Conservation (phyloP, 1,140 invertebrate species). For the Papilio machaon region DNA sequence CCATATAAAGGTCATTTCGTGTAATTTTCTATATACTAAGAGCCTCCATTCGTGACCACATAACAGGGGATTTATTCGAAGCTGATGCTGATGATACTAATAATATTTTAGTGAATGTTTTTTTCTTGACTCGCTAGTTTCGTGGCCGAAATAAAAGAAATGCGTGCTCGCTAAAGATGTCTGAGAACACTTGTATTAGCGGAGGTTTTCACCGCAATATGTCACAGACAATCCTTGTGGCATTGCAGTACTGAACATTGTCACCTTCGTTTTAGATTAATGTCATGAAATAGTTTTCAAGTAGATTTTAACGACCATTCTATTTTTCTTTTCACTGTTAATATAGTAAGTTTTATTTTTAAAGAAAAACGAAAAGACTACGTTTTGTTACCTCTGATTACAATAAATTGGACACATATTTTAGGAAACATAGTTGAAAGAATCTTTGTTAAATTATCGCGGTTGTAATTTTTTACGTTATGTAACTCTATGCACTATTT, state of each 20-base stretch:
- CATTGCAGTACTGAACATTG: conserved; percentile 43
- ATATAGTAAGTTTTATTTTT: neutral
- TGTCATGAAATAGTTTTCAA: conserved; percentile 23
- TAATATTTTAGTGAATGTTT: neutral
- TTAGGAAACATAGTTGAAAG: too few relatives aligned
- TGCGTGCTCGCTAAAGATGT: conserved; percentile 53
- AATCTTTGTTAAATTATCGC: too few relatives aligned
- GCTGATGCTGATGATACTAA: neutral
- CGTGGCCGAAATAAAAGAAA: conserved; percentile 44
- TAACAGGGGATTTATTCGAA: too few relatives aligned
- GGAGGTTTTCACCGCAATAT: conserved; percentile 61
- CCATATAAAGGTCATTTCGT: neutral
- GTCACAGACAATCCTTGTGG: conserved; percentile 67
- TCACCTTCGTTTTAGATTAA: conserved; percentile 32
- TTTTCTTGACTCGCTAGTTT: conserved; percentile 39
- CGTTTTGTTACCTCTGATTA: too few relatives aligned
- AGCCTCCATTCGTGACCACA: too few relatives aligned
- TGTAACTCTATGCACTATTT: too few relatives aligned
- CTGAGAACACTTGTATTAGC: conserved; percentile 56
- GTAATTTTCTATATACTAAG: neutral
- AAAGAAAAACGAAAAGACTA: neutral
- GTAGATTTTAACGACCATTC: conserved; percentile 22
- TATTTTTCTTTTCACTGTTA: neutral
- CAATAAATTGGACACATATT: too few relatives aligned
- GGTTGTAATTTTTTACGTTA: too few relatives aligned